These are phyloP conservation scores for Ctenomys sociabilis DNA, from an alignment of 2,113 vertebrate species.

Conservation along the genomic window DNA sequence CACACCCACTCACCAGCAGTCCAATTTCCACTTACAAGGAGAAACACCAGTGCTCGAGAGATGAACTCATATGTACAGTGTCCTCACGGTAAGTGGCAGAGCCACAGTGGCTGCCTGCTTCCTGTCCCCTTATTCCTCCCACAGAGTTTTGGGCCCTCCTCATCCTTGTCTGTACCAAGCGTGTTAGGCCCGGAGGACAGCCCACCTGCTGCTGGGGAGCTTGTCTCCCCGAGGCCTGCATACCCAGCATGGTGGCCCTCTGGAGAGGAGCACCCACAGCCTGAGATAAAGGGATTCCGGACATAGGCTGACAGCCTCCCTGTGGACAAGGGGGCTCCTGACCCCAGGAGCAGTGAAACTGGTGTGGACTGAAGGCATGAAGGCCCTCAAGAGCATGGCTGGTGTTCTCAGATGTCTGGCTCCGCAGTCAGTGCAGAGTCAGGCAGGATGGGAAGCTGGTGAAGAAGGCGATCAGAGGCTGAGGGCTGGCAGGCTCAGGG, in stretches of 20 bases:
- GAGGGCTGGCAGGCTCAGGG: neutral
- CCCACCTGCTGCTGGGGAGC: no score
- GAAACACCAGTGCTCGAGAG: neutral
- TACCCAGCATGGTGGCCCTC: neutral
- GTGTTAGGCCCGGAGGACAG: neutral
- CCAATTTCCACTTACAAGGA: neutral
- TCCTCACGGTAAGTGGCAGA: neutral
- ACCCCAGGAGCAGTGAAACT: neutral
- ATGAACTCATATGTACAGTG: neutral
- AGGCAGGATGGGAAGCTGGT: fast-evolving
- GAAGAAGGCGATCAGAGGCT: neutral
- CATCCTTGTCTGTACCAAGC: neutral
- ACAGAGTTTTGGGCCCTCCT: neutral
- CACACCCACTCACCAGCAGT: neutral
- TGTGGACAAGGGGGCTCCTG: neutral
- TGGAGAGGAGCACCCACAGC: neutral
- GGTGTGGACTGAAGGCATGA: neutral
- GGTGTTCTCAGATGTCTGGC: neutral
- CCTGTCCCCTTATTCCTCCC: neutral
- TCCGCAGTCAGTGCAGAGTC: neutral
- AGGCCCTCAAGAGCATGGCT: neutral
- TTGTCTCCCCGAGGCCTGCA: fast-evolving
- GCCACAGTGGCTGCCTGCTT: neutral
- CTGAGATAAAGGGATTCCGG: neutral
- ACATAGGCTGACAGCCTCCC: neutral